Evolutionary conservation across 2,113 vertebrate genomes (phyloP).

Genomic region (Gallinago paraguaiae): DNA sequence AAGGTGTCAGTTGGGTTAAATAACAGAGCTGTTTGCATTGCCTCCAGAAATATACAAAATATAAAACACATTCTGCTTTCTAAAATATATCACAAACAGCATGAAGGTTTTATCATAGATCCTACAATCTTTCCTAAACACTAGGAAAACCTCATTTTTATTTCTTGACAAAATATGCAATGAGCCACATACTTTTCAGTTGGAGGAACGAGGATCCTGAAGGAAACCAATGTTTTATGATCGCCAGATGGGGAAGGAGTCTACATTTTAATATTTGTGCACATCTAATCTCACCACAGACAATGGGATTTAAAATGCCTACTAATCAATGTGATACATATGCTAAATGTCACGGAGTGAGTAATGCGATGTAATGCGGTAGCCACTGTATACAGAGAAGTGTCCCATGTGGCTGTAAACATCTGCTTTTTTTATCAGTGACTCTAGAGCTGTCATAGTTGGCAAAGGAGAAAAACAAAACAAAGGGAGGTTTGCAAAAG

Average conservation of each 20-base stretch:
- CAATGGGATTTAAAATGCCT: constrained; percentile 39
- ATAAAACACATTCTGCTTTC: background rate
- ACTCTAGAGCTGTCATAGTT: background rate
- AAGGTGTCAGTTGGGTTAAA: background rate
- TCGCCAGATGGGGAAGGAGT: background rate
- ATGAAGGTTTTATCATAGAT: background rate
- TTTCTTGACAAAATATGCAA: background rate
- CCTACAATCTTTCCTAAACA: background rate
- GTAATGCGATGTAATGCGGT: constrained; percentile 20
- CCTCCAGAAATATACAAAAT: background rate
- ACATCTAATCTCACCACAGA: constrained; percentile 18
- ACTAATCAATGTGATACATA: constrained; percentile 21
- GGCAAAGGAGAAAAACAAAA: constrained; percentile 19
- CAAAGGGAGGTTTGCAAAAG: background rate
- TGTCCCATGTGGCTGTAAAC: constrained; percentile 43
- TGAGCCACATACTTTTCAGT: fast-evolving
- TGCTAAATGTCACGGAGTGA: constrained; percentile 8
- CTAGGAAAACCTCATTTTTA: background rate
- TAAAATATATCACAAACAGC: background rate
- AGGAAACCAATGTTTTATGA: background rate
- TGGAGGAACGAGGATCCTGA: background rate
- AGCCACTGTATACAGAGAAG: constrained; percentile 35
- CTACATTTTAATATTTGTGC: constrained; percentile 11
- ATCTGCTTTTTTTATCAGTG: constrained; percentile 54
- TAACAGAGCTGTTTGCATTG: background rate